Evolutionary conservation across 2,797 vertebrate species (phyloP), one percentile per base, ranked within the genome.

Genomic region (Epinephelus malabaricus): DNA sequence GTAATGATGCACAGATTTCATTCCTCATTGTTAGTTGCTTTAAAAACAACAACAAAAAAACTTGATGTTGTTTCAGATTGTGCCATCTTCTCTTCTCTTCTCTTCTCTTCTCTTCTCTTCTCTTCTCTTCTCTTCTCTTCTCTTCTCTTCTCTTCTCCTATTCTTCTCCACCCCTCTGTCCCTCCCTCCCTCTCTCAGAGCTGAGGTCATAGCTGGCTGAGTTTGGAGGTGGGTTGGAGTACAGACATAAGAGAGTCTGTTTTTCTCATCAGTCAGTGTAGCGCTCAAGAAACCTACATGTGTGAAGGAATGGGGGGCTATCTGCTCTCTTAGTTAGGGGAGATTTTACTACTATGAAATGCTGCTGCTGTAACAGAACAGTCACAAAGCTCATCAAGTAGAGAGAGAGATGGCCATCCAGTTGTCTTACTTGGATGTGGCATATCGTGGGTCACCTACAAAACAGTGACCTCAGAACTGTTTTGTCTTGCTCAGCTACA

Each of bases 201-300:
- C 73, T 93, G 85, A 92, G 82, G 86, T 93, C 92, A 90, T 93
- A 86, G 82, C 86, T 92, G 91, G 90, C 91, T 78, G 50, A 34
- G 69, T 81, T 79, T 68, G 54, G 69, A 86, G 84, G 86, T 92
- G 85, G 92, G 92, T 79, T 91, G 82, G 78, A 87, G 81, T 78
- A 82, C 69, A 88, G 83, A 87, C 86, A 88, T 71, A 73, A 83
- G 75, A 77, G 73, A 86, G 68, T 86, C 87, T 94, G 92, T 93
- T 93, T 93, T 93, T 90, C 79, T 84, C 91, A 92, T 94, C 87
- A 92, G 89, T 75, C 71, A 55, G 73, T 72, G 30, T 38, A 69
- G 77, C 81, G 67, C 63, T 70, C 19, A 67, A 56, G 76, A 87
- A 88, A 69, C 27, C 54, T 70, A 34, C 84, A 78, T 65, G 73